Evolutionary conservation across 2,888 invertebrate species (phyloP).

Genomic region (Glaucopsyche alexis): DNA sequence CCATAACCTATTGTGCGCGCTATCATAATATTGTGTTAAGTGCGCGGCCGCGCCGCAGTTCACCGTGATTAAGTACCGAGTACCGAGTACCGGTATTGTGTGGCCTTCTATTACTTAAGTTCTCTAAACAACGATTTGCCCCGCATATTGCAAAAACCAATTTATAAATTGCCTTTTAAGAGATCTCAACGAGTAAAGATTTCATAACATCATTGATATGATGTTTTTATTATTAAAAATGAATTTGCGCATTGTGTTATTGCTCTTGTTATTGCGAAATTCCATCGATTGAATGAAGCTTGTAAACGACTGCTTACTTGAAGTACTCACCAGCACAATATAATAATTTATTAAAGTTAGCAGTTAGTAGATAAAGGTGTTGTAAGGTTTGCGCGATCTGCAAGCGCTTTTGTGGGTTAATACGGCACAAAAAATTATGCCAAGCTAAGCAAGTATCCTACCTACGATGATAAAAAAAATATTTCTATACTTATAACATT

Average conservation of each 20-base stretch:
- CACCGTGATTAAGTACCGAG: not conserved
- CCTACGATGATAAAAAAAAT: no score
- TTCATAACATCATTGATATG: not conserved
- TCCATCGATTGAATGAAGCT: not conserved
- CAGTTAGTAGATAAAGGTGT: no score
- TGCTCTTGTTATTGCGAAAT: not conserved
- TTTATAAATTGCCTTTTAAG: not conserved
- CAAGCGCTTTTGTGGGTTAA: no score
- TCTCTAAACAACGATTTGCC: no score
- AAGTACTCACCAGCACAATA: not conserved
- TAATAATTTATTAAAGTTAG: not conserved
- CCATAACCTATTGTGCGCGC: conserved; percentile 6
- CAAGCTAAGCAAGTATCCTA: no score
- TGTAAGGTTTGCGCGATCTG: no score
- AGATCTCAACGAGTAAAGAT: not conserved
- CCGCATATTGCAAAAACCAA: not conserved
- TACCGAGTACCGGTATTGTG: not conserved
- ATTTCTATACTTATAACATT: no score
- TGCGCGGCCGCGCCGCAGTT: not conserved
- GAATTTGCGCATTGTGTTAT: not conserved
- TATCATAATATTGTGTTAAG: conserved; percentile 33
- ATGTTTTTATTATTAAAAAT: not conserved
- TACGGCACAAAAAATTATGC: no score
- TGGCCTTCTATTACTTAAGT: no score
- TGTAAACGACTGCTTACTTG: not conserved